Base-by-base conservation (phyloP, 2,888 invertebrate genomes). In the Cyaniris semiargus region DNA sequence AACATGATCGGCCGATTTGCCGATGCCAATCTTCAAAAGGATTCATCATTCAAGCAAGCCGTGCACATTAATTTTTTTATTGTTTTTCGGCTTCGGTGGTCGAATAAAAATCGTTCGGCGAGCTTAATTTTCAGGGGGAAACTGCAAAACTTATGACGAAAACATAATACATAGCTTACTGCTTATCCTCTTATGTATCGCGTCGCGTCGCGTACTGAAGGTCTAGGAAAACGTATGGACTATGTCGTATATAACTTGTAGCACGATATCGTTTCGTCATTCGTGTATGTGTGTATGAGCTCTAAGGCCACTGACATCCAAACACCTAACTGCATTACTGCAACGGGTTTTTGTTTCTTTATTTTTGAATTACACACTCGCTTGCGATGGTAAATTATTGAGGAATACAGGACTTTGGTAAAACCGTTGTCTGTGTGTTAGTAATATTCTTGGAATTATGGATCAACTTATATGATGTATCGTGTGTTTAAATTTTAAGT, bases 241-340 rank as follows among this genome's bases (percentile, higher is more conserved):
- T 5, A 53, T 18, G 23, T 23, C 21, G 21, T 13, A 60, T 34
- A 34, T 34, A 34, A 58, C 60, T 60, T 10, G 18, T 23, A 13
- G 21, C 60, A 60, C 21, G 60, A 66, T 27, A 27, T 66, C 66
- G 66, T 66, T 15, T 66, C n/a, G n/a, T n/a, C n/a, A n/a, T n/a
- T n/a, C 18, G 66, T 31, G 27, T 27, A 15, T 66, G 60, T 66
- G 27, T 18, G 27, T 27, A 66, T 31, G 27, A 66, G 18, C 66
- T 27, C 75, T 74, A 60, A 77, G 80, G 79, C 78, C 81, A 79
- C 76, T 81, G 79, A 81, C 81, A 76, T 80, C 76, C 70, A 75
- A 77, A 76, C 76, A 77, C 60, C 75, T 78, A 76, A 76, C 71
- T 76, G 76, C 76, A 76, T 76, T 71, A 21, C 34, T 71, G 71